These are phyloP conservation scores for Pedetes capensis DNA, from an alignment of 2,113 vertebrate species.

Conservation along the genomic window DNA sequence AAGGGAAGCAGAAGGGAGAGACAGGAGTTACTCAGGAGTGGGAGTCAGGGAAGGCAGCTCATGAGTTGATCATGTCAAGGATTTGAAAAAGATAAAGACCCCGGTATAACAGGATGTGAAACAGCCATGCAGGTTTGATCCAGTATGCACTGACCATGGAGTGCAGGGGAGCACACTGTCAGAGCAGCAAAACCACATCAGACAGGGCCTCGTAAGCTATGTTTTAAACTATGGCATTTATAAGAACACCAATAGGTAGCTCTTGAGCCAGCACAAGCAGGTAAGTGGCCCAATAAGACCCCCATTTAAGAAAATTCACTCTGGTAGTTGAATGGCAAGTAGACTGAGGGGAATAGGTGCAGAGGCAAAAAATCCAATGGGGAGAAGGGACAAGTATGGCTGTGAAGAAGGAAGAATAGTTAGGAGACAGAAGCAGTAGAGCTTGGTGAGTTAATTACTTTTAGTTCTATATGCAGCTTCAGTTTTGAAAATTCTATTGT, in stretches of 20 bases:
- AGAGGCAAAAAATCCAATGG: not conserved
- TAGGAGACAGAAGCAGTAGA: not conserved
- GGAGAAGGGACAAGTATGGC: not conserved
- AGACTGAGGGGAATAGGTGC: not conserved
- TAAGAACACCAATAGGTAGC: not conserved
- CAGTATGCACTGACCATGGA: not conserved
- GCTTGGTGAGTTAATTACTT: not conserved
- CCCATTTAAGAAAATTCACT: not conserved
- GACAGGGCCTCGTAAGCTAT: not conserved
- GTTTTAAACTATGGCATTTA: not conserved
- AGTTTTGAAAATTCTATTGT: not conserved
- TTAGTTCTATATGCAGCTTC: not conserved
- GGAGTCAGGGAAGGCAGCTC: not conserved
- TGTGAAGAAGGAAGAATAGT: not conserved
- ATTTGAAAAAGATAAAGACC: not conserved
- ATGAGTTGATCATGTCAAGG: not conserved
- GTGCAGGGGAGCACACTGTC: fast-evolving
- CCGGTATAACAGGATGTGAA: not conserved
- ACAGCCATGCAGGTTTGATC: not conserved
- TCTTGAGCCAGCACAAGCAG: not conserved
- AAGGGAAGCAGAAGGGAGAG: not conserved
- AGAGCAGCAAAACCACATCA: not conserved
- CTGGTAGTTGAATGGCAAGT: not conserved
- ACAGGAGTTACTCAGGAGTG: not conserved
- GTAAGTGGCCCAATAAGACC: not conserved